These are phyloP conservation scores for Semibalanus balanoides DNA, from an alignment of 1,140 invertebrate species.

Conservation along the genomic window DNA sequence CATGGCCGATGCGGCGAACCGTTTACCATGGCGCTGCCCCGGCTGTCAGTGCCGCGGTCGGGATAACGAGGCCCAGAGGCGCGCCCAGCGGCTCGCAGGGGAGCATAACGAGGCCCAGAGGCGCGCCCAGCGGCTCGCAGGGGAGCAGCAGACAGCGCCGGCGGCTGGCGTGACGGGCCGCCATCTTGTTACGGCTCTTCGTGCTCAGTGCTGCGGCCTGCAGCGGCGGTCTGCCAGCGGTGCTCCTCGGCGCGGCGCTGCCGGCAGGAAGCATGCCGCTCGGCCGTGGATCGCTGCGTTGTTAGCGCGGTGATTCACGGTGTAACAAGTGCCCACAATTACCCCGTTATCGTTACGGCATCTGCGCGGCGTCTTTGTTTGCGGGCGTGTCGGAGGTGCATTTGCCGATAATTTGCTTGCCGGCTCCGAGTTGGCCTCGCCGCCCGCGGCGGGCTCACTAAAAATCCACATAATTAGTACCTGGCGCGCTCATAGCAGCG, in stretches of 20 bases:
- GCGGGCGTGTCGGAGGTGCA: background rate
- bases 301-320: background rate
- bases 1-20: too few relatives aligned
- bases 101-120: too few relatives aligned
- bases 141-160: too few relatives aligned
- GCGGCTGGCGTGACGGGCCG: background rate
- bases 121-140: too few relatives aligned
- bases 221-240: too few relatives aligned
- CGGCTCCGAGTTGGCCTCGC: background rate
- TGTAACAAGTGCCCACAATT: background rate
- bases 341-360: background rate
- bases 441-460: background rate
- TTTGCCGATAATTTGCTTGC: background rate
- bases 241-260: background rate
- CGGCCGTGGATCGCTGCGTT: background rate
- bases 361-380: background rate
- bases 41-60: too few relatives aligned
- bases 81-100: too few relatives aligned
- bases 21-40: too few relatives aligned
- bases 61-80: too few relatives aligned
- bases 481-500: background rate
- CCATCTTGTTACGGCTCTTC: background rate
- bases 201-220: background rate
- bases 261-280: background rate
- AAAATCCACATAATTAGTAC: constrained; percentile 1